A percentile compares a stretch with the other conserved stretches of the same genome.
These are phyloP conservation scores for Sinosuthora webbiana DNA, from an alignment of 2,113 vertebrate genomes.

Conservation along the genomic window DNA sequence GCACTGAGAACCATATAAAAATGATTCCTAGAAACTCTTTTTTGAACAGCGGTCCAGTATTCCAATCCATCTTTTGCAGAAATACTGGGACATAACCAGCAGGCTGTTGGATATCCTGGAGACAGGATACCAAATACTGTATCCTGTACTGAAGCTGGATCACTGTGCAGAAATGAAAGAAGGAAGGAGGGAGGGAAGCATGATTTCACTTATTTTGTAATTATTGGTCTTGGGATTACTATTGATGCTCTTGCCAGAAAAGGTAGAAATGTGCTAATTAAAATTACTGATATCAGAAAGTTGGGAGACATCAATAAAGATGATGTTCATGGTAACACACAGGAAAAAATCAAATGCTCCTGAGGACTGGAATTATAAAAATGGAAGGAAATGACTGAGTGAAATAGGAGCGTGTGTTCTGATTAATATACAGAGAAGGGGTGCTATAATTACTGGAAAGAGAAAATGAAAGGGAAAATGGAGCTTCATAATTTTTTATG, in stretches of 20 bases:
- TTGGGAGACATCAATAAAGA: neutral
- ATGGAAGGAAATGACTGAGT: neutral
- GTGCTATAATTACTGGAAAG: neutral
- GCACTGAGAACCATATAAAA: neutral
- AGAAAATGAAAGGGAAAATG: neutral
- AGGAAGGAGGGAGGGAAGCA: neutral
- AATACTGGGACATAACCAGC: neutral
- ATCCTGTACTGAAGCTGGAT: neutral
- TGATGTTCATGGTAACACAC: neutral
- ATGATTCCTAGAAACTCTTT: neutral
- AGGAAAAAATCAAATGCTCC: neutral
- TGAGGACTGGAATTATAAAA: neutral
- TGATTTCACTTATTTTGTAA: neutral
- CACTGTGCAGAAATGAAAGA: neutral
- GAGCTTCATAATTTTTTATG: neutral
- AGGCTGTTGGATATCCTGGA: neutral
- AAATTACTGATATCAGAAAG: conserved; percentile 10
- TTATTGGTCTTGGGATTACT: neutral
- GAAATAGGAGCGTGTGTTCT: neutral
- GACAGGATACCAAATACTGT: neutral
- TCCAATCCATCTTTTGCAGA: neutral
- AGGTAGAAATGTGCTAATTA: neutral
- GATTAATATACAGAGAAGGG: neutral
- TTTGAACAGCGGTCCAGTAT: neutral
- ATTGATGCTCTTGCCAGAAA: neutral